Conservation (phyloP, 2,888 invertebrate species). For the Cremastinae sp. region DNA sequence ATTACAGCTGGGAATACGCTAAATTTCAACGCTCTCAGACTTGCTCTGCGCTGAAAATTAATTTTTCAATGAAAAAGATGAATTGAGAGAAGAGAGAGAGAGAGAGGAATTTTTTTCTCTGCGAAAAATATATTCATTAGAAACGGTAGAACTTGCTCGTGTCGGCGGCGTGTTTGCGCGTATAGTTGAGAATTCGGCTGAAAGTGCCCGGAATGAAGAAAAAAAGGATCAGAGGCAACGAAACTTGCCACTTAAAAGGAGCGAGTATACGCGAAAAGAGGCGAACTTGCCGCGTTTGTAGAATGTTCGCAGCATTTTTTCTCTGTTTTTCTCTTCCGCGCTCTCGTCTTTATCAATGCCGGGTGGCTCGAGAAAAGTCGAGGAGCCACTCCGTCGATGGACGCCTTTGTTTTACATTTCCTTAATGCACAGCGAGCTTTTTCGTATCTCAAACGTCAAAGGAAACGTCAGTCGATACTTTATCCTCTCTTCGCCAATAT, state of each 20-base stretch:
- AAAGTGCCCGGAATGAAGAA: slow-evolving; percentile 58
- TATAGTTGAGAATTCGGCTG: slow-evolving; percentile 3
- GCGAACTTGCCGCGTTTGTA: slow-evolving; percentile 43
- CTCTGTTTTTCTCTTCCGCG: slow-evolving; percentile 31
- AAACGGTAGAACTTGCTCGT: too few relatives aligned
- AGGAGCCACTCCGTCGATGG: slow-evolving; percentile 53
- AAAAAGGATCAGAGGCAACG: slow-evolving; percentile 61
- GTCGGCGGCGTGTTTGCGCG: background rate
- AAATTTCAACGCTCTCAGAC: too few relatives aligned
- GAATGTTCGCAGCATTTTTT: slow-evolving; percentile 18
- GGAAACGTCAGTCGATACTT: slow-evolving; percentile 28
- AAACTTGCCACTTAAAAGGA: slow-evolving; percentile 77
- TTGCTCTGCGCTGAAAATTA: too few relatives aligned
- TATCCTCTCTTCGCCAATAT: slow-evolving; percentile 16
- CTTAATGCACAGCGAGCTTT: slow-evolving; percentile 46
- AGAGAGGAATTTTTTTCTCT: too few relatives aligned
- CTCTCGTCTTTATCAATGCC: slow-evolving; percentile 39
- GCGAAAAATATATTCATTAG: too few relatives aligned
- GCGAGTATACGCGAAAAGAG: slow-evolving; percentile 63
- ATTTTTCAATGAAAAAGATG: too few relatives aligned
- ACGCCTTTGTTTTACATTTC: slow-evolving; percentile 50
- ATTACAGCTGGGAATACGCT: slow-evolving; percentile 52
- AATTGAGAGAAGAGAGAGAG: too few relatives aligned
- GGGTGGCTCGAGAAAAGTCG: slow-evolving; percentile 52
- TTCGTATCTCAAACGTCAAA: slow-evolving; percentile 53